phyloP scores from a whole-genome alignment of 2,888 invertebrate species.

The Drosophila colorata region DNA sequence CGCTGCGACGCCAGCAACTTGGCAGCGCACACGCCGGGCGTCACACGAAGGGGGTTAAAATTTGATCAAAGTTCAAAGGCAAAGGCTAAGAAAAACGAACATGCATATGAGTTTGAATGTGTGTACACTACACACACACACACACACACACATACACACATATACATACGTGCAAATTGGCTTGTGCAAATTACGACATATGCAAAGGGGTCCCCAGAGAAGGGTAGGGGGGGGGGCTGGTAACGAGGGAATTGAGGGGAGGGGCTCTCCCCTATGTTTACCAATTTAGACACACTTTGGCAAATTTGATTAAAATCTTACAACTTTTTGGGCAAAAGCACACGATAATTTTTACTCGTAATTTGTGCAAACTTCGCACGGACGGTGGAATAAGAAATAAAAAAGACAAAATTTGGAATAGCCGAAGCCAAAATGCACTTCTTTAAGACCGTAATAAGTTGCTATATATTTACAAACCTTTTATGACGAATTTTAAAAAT shows the following conservation, averaged over 20 bases:
- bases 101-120: not conserved
- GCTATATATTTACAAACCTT: not conserved
- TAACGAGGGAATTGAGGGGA: conserved; percentile 14
- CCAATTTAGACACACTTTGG: conserved; percentile 79
- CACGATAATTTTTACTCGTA: conserved; percentile 49
- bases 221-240: not conserved
- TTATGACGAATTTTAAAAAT: no score
- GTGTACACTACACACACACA: no score
- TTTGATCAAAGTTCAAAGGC: conserved; percentile 78
- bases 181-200: conserved; percentile 73
- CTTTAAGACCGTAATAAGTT: not conserved
- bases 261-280: conserved; percentile 44
- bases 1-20: conserved; percentile 27
- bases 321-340: conserved; percentile 40
- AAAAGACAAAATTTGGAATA: conserved; percentile 9
- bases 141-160: no score
- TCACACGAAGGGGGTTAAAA: conserved; percentile 68
- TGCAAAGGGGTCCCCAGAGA: conserved; percentile 44
- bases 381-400: conserved; percentile 4
- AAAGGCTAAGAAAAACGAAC: conserved; percentile 48
- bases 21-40: conserved; percentile 29
- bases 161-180: conserved; percentile 61
- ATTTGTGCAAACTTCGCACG: conserved; percentile 60
- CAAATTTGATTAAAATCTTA: conserved; percentile 79
- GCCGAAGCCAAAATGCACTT: not conserved